Base-by-base conservation (phyloP, 2,113 vertebrate genomes). In the Labeo rohita region DNA sequence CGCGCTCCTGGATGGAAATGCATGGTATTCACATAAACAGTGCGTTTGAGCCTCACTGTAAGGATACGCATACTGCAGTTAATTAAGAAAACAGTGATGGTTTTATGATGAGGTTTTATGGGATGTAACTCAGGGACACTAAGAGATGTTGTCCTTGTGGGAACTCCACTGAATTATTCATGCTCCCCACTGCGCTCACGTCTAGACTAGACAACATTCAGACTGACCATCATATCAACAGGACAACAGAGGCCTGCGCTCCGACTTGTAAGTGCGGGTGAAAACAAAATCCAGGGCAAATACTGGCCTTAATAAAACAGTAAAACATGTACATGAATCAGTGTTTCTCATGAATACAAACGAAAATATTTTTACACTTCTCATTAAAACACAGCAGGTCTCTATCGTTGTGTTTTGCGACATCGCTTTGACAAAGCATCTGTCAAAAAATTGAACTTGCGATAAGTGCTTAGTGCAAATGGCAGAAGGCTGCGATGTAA, bases 191-290 rank as follows among this genome's bases (percentile, higher is more conserved):
- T 9, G 6, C 45, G 0, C 45, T 75, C n/a, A 28, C n/a, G 72
- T 75, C 72, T 75, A 75, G 72, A 75, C 68, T 21, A 43, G 36
- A 72, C 16, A 76, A 54, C 74, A 77, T 77, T 36, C 23, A 16
- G 3, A 72, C 36, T 45, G 34, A 72, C 34, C 66, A 18, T 43
- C 34, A 8, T 8, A 43, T 70, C 45, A 39, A 70, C 13, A 83
- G 65, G 49, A 83, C 45, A n/a, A 36, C 45, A 18, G 39, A 11
- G 45, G 45, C 45, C 15, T 5, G 34, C 45, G 47, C 47, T 85
- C 73, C 66, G 28, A 15, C 8, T 6, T 61, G 56, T 61, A 61
- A 23, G 23, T 63, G 61, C 61, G 3, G 4, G 1, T 63, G n/a
- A 63, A 63, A 65, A 13, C 11, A 28, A 65, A 13, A 12, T 65